Conservation (phyloP, 2,113 vertebrate genomes). For the Labeo catla region DNA sequence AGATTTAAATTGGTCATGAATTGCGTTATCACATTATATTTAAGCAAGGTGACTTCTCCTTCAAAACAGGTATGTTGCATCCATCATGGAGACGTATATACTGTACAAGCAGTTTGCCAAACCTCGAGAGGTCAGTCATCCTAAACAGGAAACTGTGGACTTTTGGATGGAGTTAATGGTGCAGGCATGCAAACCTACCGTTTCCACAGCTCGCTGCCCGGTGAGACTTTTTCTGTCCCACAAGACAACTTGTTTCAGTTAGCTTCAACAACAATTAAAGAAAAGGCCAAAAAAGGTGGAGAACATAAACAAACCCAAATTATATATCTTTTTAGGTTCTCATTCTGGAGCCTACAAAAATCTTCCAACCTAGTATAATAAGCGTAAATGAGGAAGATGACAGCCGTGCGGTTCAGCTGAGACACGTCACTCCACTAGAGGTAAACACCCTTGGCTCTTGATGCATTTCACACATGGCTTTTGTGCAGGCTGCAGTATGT, state of each 20-base stretch:
- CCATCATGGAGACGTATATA: conserved; percentile 89
- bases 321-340: conserved; percentile 78
- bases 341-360: conserved; percentile 83
- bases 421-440: conserved; percentile 76
- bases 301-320: conserved; percentile 17
- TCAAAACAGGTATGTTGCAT: conserved; percentile 82
- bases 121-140: conserved; percentile 62
- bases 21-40: background rate
- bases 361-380: conserved; percentile 80
- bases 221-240: conserved; percentile 69
- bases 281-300: conserved; percentile 3
- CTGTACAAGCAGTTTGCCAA: conserved; percentile 85
- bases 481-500: conserved; percentile 13
- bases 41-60: background rate
- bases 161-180: conserved; percentile 90
- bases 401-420: conserved; percentile 74
- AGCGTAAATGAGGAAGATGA: conserved; percentile 71
- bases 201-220: conserved; percentile 70
- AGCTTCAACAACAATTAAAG: background rate
- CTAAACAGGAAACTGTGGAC: conserved; percentile 76
- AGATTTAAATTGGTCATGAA: background rate
- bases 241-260: background rate
- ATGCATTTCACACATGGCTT: background rate
- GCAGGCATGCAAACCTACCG: conserved; percentile 79
- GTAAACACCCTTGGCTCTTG: conserved; percentile 64